Evolutionary conservation across 2,113 vertebrate genomes (phyloP).

Genomic region (Myotis davidii): DNA sequence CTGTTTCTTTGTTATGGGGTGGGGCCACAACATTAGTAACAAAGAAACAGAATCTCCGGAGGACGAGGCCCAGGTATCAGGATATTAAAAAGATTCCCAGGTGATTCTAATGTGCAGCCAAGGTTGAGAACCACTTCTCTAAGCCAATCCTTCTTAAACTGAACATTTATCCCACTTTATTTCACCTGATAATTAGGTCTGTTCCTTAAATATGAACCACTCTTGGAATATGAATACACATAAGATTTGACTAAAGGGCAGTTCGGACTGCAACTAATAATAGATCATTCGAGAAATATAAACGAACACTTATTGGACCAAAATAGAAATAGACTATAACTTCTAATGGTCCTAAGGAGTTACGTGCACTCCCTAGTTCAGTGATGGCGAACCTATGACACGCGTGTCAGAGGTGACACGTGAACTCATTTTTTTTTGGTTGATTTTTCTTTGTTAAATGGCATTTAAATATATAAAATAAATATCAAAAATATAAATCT

Average conservation of each 20-base stretch:
- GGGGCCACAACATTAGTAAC: no score
- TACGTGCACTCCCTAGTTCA: not conserved
- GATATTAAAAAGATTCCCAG: no score
- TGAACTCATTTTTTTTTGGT: no score
- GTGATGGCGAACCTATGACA: no score
- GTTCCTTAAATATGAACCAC: not conserved
- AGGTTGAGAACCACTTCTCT: not conserved
- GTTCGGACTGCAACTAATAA: conserved; percentile 4
- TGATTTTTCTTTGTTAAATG: no score
- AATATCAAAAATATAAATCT: no score
- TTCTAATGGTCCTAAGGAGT: not conserved
- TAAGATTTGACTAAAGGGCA: not conserved
- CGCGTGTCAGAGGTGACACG: no score
- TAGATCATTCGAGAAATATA: not conserved
- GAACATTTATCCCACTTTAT: not conserved
- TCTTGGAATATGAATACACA: conserved; percentile 4
- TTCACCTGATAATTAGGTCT: conserved; percentile 1
- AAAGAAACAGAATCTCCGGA: no score
- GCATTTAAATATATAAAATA: no score
- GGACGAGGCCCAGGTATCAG: no score
- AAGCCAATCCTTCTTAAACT: not conserved
- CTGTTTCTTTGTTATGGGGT: no score
- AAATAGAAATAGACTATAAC: conserved; percentile 6
- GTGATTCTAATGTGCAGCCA: no score
- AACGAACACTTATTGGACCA: not conserved